phyloP scores from a whole-genome alignment of 2,113 vertebrate species.

The Hassar affinis region DNA sequence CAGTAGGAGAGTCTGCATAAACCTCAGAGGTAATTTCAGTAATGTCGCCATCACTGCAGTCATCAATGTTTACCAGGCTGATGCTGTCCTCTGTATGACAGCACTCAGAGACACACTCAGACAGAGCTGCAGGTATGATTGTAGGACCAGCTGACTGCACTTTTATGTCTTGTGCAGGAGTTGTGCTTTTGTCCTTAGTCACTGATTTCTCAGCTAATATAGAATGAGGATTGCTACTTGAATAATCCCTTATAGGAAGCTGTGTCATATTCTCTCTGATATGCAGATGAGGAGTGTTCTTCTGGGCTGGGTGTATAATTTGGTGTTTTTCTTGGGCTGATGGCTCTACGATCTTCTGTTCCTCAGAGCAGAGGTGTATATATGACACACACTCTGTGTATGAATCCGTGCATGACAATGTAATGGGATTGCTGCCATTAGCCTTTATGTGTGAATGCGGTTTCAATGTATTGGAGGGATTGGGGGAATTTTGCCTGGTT shows the following conservation, averaged over 20 bases:
- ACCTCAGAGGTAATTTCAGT: conserved; percentile 78
- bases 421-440: conserved; percentile 28
- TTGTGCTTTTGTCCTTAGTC: conserved; percentile 45
- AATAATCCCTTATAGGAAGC: conserved; percentile 19
- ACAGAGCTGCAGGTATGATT: conserved; percentile 28
- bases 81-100: conserved; percentile 49
- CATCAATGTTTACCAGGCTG: conserved; percentile 69
- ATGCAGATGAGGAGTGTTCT: conserved; percentile 41
- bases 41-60: conserved; percentile 73
- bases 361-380: conserved; percentile 64
- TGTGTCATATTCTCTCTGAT: conserved; percentile 35
- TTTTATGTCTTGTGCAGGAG: conserved; percentile 37
- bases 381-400: conserved; percentile 58
- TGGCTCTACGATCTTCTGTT: conserved; percentile 47
- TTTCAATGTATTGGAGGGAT: conserved; percentile 53
- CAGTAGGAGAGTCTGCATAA: conserved; percentile 77
- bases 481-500: conserved; percentile 60
- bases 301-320: conserved; percentile 52
- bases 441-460: conserved; percentile 52
- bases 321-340: conserved; percentile 53
- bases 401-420: conserved; percentile 38
- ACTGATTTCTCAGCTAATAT: conserved; percentile 48
- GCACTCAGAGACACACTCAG: conserved; percentile 55
- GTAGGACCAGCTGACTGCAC: conserved; percentile 45
- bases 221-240: conserved; percentile 49